Percentiles rank a stretch among this genome's conserved stretches.
These are phyloP conservation scores for Pelobates cultripes DNA, from an alignment of 2,797 vertebrate genomes.

Conservation along the genomic window DNA sequence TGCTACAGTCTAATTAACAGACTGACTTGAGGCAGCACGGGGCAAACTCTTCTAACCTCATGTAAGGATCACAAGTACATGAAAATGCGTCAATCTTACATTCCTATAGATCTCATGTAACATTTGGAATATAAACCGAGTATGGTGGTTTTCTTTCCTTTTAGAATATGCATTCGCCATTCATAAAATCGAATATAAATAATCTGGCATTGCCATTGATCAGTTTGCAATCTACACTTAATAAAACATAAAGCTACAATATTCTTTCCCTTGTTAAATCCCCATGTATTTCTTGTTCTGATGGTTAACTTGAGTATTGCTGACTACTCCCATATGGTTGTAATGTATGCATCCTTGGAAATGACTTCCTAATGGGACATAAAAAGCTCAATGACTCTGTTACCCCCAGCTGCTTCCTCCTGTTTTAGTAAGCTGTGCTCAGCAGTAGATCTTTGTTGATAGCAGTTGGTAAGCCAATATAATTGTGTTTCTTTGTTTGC, in stretches of 20 bases:
- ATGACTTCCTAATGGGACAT: conserved; percentile 61
- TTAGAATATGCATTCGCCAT: too few relatives aligned
- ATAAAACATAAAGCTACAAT: conserved; percentile 15
- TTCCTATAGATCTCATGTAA: too few relatives aligned
- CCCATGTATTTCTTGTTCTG: conserved; percentile 23
- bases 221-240: too few relatives aligned
- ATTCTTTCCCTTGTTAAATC: conserved; percentile 16
- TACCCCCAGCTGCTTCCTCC: conserved; percentile 49
- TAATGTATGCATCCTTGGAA: conserved; percentile 45
- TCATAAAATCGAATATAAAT: too few relatives aligned
- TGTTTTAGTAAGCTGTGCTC: conserved; percentile 56
- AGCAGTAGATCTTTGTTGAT: conserved; percentile 12
- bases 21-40: too few relatives aligned
- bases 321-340: conserved; percentile 63
- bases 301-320: conserved; percentile 61
- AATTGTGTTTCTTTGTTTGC: background rate
- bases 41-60: too few relatives aligned
- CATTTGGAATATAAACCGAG: too few relatives aligned
- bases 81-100: too few relatives aligned
- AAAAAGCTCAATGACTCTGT: conserved; percentile 57
- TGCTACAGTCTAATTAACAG: too few relatives aligned
- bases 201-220: too few relatives aligned
- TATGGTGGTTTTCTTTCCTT: too few relatives aligned
- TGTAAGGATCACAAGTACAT: too few relatives aligned
- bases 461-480: conserved; percentile 13